Evolutionary conservation across 2,888 invertebrate species (phyloP), one percentile per base, ranked within the genome.

Genomic region (Microctonus hyperodae): DNA sequence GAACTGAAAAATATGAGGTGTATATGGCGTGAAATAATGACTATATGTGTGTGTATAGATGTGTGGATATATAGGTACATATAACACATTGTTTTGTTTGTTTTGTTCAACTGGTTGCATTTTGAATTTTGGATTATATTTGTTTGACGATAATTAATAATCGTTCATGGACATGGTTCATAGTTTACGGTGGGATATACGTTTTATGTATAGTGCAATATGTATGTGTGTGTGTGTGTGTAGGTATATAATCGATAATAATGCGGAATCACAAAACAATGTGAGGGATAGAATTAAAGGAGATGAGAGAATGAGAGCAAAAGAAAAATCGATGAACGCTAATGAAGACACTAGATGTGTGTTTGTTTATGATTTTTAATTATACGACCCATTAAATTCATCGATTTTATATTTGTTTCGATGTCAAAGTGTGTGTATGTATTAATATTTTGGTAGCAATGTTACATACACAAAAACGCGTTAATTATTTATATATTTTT

Each of bases 61-160:
- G n/a, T 55, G 10, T 31, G 16, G 31, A 23, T 28, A 16, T n/a
- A 28, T 55, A 28, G 10, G 16, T 31, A 23, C 28, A 16, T n/a
- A 28, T 55, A 28, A 10, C 28, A 16, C 11, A 58, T 35, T 35
- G 33, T 37, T 33, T 22, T 20, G 20, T 35, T 57, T 57, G 57
- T 25, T 51, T 51, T 28, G 44, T 65, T 51, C 51, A 59, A 50
- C 33, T 51, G 37, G 23, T 63, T 64, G 48, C 28, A 50, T 53
- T 53, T 37, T 25, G 35, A 28, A 20, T 65, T 59, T 59, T 58
- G 37, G 40, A 59, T 65, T 65, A 20, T 59, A 65, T 65, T 65
- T 53, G 37, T 65, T 53, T 59, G 25, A 25, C 37, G 58, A 50
- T 59, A 65, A 65, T 65, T 59, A 59, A 65, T 65, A 35, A 65